phyloP scores from a whole-genome alignment of 2,113 vertebrate species.

The Cyanocitta stelleri region DNA sequence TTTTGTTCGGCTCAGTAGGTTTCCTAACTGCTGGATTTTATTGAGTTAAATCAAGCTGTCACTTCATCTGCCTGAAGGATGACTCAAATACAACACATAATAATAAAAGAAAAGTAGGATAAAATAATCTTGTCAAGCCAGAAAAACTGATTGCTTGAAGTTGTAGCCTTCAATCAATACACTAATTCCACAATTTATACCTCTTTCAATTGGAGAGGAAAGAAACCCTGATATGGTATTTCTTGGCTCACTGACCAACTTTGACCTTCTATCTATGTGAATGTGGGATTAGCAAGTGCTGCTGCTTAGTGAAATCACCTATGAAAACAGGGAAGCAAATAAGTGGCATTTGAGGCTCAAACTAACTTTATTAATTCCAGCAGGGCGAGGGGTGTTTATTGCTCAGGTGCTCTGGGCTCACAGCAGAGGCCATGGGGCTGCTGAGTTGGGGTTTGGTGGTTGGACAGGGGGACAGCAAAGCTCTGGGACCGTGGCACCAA shows the following conservation, averaged over 20 bases:
- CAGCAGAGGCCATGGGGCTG: not conserved
- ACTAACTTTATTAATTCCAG: conserved; percentile 88
- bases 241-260: conserved; percentile 99
- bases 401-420: not conserved
- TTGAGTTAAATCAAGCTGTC: conserved; percentile 99
- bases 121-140: conserved; percentile 99
- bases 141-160: conserved; percentile 98
- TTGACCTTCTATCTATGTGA: conserved; percentile 94
- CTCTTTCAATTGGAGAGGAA: conserved; percentile 89
- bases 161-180: conserved; percentile 96
- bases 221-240: conserved; percentile 98
- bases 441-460: not conserved
- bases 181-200: conserved; percentile 99
- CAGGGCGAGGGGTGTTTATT: conserved; percentile 54
- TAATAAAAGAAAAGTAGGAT: conserved; percentile 99
- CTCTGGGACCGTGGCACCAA: not conserved
- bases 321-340: conserved; percentile 88
- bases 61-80: conserved; percentile 97
- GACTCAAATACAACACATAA: conserved; percentile 99
- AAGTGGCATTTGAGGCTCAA: conserved; percentile 81
- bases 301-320: conserved; percentile 90
- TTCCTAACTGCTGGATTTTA: conserved; percentile 94
- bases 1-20: conserved; percentile 93
- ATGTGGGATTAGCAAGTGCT: conserved; percentile 88
- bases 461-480: not conserved